These are phyloP conservation scores for Drosophila mojavensis DNA, from an alignment of 1,140 invertebrate species.

Conservation along the genomic window DNA sequence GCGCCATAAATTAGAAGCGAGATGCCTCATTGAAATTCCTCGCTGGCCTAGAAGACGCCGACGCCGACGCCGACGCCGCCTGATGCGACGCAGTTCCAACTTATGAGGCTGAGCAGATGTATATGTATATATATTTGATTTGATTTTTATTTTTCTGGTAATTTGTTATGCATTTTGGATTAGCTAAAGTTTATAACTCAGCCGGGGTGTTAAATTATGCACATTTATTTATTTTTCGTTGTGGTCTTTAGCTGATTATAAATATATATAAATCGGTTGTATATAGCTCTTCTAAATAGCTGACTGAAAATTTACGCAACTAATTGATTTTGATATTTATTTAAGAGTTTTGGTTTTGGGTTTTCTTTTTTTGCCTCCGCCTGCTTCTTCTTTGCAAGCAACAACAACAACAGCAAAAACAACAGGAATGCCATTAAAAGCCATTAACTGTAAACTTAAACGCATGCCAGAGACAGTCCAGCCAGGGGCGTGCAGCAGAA, in stretches of 20 bases:
- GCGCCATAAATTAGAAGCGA: slow-evolving; percentile 73
- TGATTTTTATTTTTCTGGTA: slow-evolving; percentile 46
- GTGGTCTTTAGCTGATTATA: not conserved
- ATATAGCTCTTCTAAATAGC: slow-evolving; percentile 7
- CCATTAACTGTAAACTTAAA: slow-evolving; percentile 82
- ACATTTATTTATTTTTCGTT: slow-evolving; percentile 19
- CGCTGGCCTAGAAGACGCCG: slow-evolving; percentile 32
- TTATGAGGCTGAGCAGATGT: not conserved
- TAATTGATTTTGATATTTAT: slow-evolving; percentile 80
- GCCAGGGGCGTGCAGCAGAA: slow-evolving; percentile 6
- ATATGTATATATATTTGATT: not conserved
- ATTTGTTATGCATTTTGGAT: slow-evolving; percentile 65
- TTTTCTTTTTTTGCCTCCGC: too few species aligned
- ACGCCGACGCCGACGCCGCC: too few species aligned
- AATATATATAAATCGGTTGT: slow-evolving; percentile 9
- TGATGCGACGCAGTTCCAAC: too few species aligned
- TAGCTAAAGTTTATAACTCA: slow-evolving; percentile 40
- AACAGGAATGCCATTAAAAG: slow-evolving; percentile 74
- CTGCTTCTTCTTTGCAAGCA: not conserved
- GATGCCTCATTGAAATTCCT: slow-evolving; percentile 75
- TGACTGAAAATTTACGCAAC: slow-evolving; percentile 68
- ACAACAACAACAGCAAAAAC: slow-evolving; percentile 10
- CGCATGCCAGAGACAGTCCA: slow-evolving; percentile 73
- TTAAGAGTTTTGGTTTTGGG: slow-evolving; percentile 23
- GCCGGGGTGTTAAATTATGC: slow-evolving; percentile 65